Conservation (phyloP, 2,888 invertebrate species). For the Tenodera sinensis region DNA sequence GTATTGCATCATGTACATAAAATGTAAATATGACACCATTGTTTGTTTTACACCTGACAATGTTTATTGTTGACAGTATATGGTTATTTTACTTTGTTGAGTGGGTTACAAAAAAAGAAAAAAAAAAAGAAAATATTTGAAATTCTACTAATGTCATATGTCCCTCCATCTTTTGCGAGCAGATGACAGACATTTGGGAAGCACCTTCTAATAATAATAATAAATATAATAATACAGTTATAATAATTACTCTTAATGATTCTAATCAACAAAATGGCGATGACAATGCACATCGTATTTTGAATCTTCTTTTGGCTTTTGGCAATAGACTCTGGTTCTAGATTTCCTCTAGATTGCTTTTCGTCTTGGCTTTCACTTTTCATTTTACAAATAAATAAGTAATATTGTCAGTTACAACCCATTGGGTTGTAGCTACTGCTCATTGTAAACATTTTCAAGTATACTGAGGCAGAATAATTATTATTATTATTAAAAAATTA, state of each 20-base stretch:
- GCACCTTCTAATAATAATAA: slow-evolving; percentile 10
- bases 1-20: slow-evolving; percentile 38
- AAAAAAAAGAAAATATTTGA: slow-evolving; percentile 21
- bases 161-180: slow-evolving; percentile 32
- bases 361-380: slow-evolving; percentile 21
- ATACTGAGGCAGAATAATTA: background rate
- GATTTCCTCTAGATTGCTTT: slow-evolving; percentile 29
- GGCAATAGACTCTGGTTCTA: slow-evolving; percentile 26
- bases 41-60: slow-evolving; percentile 38
- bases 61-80: slow-evolving; percentile 39
- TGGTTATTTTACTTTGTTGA: slow-evolving; percentile 37
- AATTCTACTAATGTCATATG: slow-evolving; percentile 26
- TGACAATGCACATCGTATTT: slow-evolving; percentile 25
- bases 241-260: background rate
- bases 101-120: slow-evolving; percentile 30
- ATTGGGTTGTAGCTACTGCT: background rate
- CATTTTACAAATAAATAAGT: slow-evolving; percentile 19
- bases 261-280: slow-evolving; percentile 12
- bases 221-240: background rate
- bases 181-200: slow-evolving; percentile 22
- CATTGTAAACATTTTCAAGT: slow-evolving; percentile 6
- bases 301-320: slow-evolving; percentile 31
- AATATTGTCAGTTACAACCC: background rate
- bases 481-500: background rate
- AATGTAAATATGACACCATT: slow-evolving; percentile 37